Conservation (phyloP, 2,888 invertebrate genomes). For the Clivina fossor region DNA sequence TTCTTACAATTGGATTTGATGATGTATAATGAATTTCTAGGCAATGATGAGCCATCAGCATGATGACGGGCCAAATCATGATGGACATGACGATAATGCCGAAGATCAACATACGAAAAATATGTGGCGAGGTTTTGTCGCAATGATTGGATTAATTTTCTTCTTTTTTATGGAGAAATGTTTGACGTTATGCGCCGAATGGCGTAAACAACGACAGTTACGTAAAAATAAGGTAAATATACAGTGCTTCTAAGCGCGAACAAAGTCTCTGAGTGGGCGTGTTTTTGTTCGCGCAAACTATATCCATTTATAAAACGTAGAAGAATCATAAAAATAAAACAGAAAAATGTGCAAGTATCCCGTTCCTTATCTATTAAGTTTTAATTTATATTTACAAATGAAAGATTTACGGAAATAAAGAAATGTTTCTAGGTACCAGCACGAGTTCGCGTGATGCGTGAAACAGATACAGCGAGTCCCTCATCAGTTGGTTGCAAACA, state of each 20-base stretch:
- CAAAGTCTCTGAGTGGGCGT: too few relatives aligned
- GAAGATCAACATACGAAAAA: slow-evolving; percentile 64
- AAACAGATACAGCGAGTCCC: slow-evolving; percentile 59
- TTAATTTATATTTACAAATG: neutral
- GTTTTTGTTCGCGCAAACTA: too few relatives aligned
- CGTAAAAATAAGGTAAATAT: slow-evolving; percentile 66
- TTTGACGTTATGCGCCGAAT: slow-evolving; percentile 76
- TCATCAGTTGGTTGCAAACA: slow-evolving; percentile 69
- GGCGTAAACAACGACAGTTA: slow-evolving; percentile 72
- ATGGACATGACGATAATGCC: slow-evolving; percentile 45
- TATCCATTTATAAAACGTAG: too few relatives aligned
- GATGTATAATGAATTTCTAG: too few relatives aligned
- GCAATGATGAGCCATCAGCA: slow-evolving; percentile 54
- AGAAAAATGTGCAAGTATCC: too few relatives aligned
- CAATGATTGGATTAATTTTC: slow-evolving; percentile 79
- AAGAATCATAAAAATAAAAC: too few relatives aligned
- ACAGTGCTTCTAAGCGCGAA: too few relatives aligned
- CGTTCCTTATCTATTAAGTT: too few relatives aligned
- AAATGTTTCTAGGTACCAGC: slow-evolving; percentile 59
- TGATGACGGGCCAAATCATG: slow-evolving; percentile 43
- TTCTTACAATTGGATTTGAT: too few relatives aligned
- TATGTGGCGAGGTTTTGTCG: slow-evolving; percentile 84
- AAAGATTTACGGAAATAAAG: too few relatives aligned
- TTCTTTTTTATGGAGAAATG: slow-evolving; percentile 89
- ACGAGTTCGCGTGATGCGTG: slow-evolving; percentile 73